A percentile compares a stretch with the other conserved stretches of the same genome.
Evolutionary conservation across 2,113 vertebrate genomes (phyloP).

Genomic region (Grammomys surdaster): DNA sequence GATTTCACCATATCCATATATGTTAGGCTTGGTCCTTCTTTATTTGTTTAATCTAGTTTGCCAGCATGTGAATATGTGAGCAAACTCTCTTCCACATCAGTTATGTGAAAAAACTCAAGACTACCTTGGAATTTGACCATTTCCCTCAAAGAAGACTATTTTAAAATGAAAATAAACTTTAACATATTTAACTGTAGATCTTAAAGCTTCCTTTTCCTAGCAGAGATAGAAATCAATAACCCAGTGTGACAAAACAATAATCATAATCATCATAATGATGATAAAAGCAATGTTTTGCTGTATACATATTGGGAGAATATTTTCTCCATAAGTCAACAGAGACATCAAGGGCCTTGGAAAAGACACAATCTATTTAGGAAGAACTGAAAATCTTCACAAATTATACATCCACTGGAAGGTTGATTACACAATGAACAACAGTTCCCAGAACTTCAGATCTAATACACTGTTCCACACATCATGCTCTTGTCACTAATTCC

Average conservation of each 20-base stretch:
- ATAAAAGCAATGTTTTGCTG: not conserved
- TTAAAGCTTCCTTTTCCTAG: not conserved
- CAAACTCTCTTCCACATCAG: not conserved
- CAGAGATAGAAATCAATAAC: not conserved
- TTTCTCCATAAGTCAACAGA: not conserved
- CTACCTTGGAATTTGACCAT: not conserved
- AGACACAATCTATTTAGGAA: accelerated
- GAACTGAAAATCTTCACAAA: not conserved
- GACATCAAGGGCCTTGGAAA: accelerated
- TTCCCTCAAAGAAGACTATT: not conserved
- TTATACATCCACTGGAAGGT: not conserved
- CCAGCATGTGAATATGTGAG: not conserved
- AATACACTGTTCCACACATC: accelerated
- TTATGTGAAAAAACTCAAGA: not conserved
- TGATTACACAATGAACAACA: not conserved
- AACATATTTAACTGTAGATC: not conserved
- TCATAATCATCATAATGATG: not conserved
- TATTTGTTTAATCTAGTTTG: not conserved
- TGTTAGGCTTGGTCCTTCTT: not conserved
- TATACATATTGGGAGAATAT: not conserved
- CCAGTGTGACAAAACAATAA: not conserved
- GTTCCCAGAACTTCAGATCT: not conserved
- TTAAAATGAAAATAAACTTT: not conserved
- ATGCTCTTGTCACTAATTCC: not conserved
- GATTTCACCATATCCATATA: not conserved